These are phyloP conservation scores for Diadophis punctatus DNA, from an alignment of 2,113 vertebrate genomes.

Conservation along the genomic window DNA sequence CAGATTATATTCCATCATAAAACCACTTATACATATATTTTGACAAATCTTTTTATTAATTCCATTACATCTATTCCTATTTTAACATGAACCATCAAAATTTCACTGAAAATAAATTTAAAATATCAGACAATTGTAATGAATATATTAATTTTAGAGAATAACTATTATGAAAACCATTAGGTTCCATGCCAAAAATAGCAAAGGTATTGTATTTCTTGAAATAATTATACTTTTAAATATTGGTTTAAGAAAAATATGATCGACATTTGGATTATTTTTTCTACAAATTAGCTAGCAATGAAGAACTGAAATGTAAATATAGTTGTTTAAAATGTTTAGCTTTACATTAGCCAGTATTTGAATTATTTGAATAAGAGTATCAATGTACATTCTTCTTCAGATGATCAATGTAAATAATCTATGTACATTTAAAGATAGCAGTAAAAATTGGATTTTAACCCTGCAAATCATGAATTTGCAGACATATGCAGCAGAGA, in stretches of 20 bases:
- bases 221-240: not conserved
- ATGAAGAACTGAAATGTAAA: not conserved
- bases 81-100: not conserved
- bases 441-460: not conserved
- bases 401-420: not conserved
- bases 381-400: too few species aligned
- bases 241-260: not conserved
- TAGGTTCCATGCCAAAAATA: not conserved
- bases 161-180: not conserved
- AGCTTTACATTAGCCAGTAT: not conserved
- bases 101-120: not conserved
- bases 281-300: not conserved
- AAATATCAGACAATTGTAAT: not conserved
- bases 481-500: not conserved
- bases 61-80: not conserved
- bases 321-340: not conserved
- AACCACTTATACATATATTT: not conserved
- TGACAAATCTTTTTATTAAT: not conserved
- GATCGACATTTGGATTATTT: not conserved
- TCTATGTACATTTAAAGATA: not conserved
- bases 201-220: not conserved
- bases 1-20: not conserved
- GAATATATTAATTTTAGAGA: not conserved
- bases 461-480: not conserved
- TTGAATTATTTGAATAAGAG: not conserved